Percentiles rank a stretch among this genome's conserved stretches.
These are phyloP conservation scores for Neoitamus cyanurus DNA, from an alignment of 2,888 invertebrate species.

Conservation along the genomic window DNA sequence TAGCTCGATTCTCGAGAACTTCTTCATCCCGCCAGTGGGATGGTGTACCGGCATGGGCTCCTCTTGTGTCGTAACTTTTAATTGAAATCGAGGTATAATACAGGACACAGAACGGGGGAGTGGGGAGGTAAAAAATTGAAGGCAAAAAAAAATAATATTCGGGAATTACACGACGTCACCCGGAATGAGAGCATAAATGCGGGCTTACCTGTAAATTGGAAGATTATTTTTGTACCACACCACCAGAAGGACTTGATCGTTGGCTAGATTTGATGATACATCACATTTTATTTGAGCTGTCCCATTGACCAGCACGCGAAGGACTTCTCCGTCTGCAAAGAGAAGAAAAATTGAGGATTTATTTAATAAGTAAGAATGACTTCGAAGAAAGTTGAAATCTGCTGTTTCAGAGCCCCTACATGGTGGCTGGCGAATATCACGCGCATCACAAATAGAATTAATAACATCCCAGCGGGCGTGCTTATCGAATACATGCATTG, in stretches of 20 bases:
- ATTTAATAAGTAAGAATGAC: not conserved
- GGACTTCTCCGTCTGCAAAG: constrained; percentile 65
- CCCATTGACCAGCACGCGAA: constrained; percentile 74
- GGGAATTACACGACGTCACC: not conserved
- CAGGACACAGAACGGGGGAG: not conserved
- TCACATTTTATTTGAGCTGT: constrained; percentile 88
- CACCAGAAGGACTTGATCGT: constrained; percentile 85
- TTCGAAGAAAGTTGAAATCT: not conserved
- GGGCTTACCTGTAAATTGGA: constrained; percentile 86
- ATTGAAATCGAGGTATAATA: constrained; percentile 41
- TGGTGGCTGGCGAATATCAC: not conserved
- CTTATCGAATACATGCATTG: not conserved
- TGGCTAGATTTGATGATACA: constrained; percentile 79
- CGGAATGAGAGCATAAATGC: not conserved
- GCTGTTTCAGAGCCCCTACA: not conserved
- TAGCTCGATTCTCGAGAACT: constrained; percentile 71
- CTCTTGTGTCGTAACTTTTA: constrained; percentile 72
- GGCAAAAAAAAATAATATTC: not conserved
- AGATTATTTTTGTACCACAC: constrained; percentile 93
- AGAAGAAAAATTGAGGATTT: not conserved
- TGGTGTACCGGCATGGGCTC: constrained; percentile 70
- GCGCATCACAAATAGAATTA: not conserved
- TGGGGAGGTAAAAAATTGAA: not conserved
- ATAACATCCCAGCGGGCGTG: not conserved
- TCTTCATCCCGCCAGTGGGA: constrained; percentile 74